Evolutionary conservation across 2,888 invertebrate species (phyloP).

Genomic region (Nasonia oneida): DNA sequence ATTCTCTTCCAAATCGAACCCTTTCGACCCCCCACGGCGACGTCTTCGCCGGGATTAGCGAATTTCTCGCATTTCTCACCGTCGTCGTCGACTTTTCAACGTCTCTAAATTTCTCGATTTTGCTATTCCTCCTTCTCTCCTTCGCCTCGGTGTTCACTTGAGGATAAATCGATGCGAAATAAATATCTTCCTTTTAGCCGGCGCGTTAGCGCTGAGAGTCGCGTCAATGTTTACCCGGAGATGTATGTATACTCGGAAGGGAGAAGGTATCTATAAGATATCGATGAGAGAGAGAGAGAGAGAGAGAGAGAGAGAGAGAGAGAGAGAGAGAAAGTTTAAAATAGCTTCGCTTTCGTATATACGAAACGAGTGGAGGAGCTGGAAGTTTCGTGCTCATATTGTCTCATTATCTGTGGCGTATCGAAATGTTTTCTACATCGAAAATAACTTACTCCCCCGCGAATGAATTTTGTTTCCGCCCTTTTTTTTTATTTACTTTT

Average conservation of each 20-base stretch:
- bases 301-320: neutral
- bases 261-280: neutral
- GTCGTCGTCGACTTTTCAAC: neutral
- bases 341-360: neutral
- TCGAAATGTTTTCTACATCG: neutral
- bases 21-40: neutral
- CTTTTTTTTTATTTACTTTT: neutral
- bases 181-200: neutral
- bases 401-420: neutral
- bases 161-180: conserved; percentile 5
- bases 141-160: neutral
- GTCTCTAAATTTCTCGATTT: neutral
- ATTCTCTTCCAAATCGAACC: neutral
- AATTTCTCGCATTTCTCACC: neutral
- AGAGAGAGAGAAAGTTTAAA: neutral
- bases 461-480: neutral
- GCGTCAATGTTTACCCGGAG: neutral
- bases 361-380: neutral
- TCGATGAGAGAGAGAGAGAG: neutral
- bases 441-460: neutral
- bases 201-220: neutral
- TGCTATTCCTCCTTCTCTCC: neutral
- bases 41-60: neutral
- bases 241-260: neutral
- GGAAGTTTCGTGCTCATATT: neutral